Evolutionary conservation across 2,797 vertebrate species (phyloP).

Genomic region (Acanthurus leucopareius): DNA sequence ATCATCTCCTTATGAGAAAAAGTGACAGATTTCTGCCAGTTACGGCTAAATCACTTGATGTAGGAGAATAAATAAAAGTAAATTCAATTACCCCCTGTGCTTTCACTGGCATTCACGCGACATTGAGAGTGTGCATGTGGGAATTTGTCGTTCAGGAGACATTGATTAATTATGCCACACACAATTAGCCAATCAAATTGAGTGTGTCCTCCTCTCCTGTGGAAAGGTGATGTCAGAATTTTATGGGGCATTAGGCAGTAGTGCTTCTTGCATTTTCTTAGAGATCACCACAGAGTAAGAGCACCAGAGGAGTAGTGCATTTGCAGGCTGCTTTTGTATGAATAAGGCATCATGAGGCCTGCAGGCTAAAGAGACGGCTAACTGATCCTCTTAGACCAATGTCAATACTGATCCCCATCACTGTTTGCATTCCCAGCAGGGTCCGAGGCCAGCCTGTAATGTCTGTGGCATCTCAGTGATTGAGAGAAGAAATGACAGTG

Average conservation of each 20-base stretch:
- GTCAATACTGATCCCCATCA: constrained; percentile 83
- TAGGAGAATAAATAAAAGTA: constrained; percentile 76
- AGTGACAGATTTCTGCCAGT: constrained; percentile 63
- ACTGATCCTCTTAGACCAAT: constrained; percentile 80
- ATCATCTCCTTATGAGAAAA: constrained; percentile 33
- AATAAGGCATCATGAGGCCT: constrained; percentile 55
- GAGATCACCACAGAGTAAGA: constrained; percentile 67
- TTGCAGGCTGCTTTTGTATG: constrained; percentile 69
- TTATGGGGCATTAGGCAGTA: constrained; percentile 83
- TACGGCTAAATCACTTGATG: constrained; percentile 70
- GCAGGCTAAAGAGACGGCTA: constrained; percentile 71
- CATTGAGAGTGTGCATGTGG: constrained; percentile 68
- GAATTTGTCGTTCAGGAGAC: constrained; percentile 84
- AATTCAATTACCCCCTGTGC: constrained; percentile 75
- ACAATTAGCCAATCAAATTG: constrained; percentile 88
- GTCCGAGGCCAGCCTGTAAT: constrained; percentile 68
- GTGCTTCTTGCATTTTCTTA: constrained; percentile 76
- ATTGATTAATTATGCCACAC: constrained; percentile 89
- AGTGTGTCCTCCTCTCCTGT: constrained; percentile 86
- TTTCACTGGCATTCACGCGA: constrained; percentile 68
- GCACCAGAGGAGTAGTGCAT: constrained; percentile 45
- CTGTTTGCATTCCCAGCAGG: constrained; percentile 76
- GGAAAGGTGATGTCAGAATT: constrained; percentile 87
- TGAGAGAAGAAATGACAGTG: constrained; percentile 77
- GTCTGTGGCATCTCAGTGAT: constrained; percentile 72